Evolutionary conservation across 2,888 invertebrate genomes (phyloP).

Genomic region (Microplitis deprimator): DNA sequence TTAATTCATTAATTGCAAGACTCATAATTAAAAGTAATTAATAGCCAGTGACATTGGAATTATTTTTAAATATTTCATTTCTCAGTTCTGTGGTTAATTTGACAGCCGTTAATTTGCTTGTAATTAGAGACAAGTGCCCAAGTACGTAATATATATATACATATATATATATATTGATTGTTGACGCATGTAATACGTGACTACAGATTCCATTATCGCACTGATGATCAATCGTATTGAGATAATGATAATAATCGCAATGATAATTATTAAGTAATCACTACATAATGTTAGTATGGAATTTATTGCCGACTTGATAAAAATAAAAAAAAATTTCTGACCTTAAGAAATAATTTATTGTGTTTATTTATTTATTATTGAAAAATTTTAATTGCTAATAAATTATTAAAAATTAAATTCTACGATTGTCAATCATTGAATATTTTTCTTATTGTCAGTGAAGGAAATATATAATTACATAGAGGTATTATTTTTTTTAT

Average conservation of each 20-base stretch:
- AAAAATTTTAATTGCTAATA: neutral
- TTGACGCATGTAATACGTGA: conserved; percentile 28
- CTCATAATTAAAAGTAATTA: too few species aligned
- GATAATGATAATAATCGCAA: conserved; percentile 42
- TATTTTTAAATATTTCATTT: too few species aligned
- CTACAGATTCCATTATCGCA: conserved; percentile 22
- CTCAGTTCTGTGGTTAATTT: neutral
- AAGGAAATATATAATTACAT: neutral
- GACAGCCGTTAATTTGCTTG: conserved; percentile 19
- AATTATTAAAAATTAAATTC: neutral
- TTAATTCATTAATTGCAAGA: too few species aligned
- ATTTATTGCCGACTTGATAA: neutral
- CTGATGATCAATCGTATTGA: conserved; percentile 36
- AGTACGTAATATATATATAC: conserved; percentile 13
- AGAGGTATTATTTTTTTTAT: neutral
- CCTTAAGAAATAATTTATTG: neutral
- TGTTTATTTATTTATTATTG: neutral
- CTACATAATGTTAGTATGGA: too few species aligned
- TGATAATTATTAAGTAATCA: conserved; percentile 29
- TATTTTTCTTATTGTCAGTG: too few species aligned
- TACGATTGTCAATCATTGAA: neutral
- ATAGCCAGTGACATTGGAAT: too few species aligned
- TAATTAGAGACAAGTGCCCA: conserved; percentile 42
- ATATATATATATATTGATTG: neutral
- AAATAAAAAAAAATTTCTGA: too few species aligned